A percentile compares a stretch with the other conserved stretches of the same genome.
Evolutionary conservation across 2,888 invertebrate genomes (phyloP).

Genomic region (Micoletzkya japonica): DNA sequence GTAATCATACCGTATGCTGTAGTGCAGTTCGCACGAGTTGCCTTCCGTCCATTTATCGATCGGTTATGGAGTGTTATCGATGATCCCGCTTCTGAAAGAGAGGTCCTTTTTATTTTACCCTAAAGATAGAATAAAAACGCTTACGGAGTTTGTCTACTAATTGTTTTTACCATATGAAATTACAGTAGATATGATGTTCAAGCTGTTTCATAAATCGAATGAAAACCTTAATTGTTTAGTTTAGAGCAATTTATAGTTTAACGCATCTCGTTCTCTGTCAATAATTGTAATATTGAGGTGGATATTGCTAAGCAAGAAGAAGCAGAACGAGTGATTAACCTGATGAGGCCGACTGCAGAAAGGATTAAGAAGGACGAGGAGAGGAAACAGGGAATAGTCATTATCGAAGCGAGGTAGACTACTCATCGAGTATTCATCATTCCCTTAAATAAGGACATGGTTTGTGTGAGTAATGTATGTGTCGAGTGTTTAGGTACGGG

Average conservation of each 20-base stretch:
- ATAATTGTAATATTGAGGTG: constrained; percentile 33
- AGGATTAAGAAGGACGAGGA: constrained; percentile 82
- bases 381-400: constrained; percentile 80
- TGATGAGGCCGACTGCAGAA: constrained; percentile 88
- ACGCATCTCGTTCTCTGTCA: not conserved
- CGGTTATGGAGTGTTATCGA: constrained; percentile 44
- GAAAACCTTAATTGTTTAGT: not conserved
- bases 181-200: constrained; percentile 7
- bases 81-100: constrained; percentile 40
- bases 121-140: too few species aligned
- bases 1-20: constrained; percentile 36
- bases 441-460: not conserved
- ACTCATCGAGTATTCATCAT: not conserved
- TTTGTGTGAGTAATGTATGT: not conserved
- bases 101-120: too few species aligned
- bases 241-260: not conserved
- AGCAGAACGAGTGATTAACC: constrained; percentile 65
- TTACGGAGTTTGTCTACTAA: too few species aligned
- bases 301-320: constrained; percentile 57
- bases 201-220: not conserved
- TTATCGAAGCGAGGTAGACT: constrained; percentile 78
- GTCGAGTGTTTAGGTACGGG: constrained; percentile 36
- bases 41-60: constrained; percentile 49
- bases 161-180: too few species aligned
- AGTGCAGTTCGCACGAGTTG: constrained; percentile 30